Evolutionary conservation across 1,140 invertebrate species (phyloP).

Genomic region (Bombus turneri): DNA sequence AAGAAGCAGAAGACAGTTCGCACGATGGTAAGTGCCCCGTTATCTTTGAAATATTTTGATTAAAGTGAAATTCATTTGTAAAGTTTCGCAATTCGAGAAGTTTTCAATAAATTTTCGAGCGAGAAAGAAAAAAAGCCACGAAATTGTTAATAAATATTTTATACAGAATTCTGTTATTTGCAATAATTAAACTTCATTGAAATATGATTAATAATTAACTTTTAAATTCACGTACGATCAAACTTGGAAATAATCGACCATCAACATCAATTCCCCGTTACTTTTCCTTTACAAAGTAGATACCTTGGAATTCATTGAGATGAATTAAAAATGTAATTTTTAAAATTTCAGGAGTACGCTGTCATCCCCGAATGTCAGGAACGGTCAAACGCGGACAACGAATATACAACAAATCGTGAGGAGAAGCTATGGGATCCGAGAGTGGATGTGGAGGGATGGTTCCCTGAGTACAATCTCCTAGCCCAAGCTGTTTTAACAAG

Average conservation of each 20-base stretch:
- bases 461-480: neutral
- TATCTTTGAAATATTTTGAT: neutral
- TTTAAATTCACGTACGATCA: too few relatives aligned
- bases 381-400: neutral
- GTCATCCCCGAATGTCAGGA: constrained; percentile 9
- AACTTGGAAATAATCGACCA: neutral
- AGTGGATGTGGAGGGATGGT: neutral
- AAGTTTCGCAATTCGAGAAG: too few relatives aligned
- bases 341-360: neutral
- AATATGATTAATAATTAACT: too few relatives aligned
- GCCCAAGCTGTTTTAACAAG: neutral
- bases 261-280: neutral
- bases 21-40: fast-evolving
- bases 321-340: neutral
- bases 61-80: too few relatives aligned
- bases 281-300: neutral
- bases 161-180: too few relatives aligned
- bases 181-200: too few relatives aligned
- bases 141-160: too few relatives aligned
- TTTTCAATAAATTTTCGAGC: too few relatives aligned
- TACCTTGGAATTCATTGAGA: neutral
- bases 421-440: constrained; percentile 30
- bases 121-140: too few relatives aligned
- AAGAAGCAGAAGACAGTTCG: neutral
- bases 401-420: constrained; percentile 35